Evolutionary conservation across 1,140 invertebrate genomes (phyloP).

Genomic region (Pachypeltis micranthus): DNA sequence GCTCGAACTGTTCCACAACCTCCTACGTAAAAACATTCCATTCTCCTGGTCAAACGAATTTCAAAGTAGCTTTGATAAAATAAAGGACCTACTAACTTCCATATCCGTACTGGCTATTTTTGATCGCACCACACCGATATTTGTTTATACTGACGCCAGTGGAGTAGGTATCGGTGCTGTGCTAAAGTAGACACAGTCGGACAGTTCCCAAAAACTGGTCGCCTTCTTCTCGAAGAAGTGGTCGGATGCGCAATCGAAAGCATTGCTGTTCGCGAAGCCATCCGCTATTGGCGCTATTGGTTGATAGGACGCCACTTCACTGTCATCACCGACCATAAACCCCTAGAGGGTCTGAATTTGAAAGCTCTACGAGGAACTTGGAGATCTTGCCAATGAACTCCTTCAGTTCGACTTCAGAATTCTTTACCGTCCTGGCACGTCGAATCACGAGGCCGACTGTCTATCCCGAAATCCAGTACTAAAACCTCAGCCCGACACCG

Average conservation of each 20-base stretch:
- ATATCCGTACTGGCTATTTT: background rate
- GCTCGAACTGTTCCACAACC: constrained; percentile 29
- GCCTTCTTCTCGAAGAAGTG: constrained; percentile 15
- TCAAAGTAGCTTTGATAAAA: constrained; percentile 26
- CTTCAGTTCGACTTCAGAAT: constrained; percentile 20
- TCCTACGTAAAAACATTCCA: constrained; percentile 28
- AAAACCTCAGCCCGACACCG: too few species aligned
- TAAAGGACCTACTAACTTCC: background rate
- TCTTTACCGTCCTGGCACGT: constrained; percentile 14
- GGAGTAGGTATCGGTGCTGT: constrained; percentile 32
- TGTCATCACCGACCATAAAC: constrained; percentile 23
- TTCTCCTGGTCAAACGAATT: constrained; percentile 20
- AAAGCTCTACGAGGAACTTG: constrained; percentile 20
- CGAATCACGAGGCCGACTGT: constrained; percentile 15
- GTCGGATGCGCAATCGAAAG: constrained; percentile 20
- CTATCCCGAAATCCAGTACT: constrained; percentile 16
- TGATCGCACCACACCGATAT: constrained; percentile 27
- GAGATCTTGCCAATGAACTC: constrained; percentile 18
- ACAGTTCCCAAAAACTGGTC: constrained; percentile 27
- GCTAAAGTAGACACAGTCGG: constrained; percentile 29
- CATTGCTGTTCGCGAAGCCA: too few species aligned
- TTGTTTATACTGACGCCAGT: constrained; percentile 32
- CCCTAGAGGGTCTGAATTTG: constrained; percentile 24
- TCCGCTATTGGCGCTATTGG: constrained; percentile 25
- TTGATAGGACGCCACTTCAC: constrained; percentile 22